A percentile compares a stretch with the other conserved stretches of the same genome.
Conservation (phyloP, 2,797 vertebrate genomes). For the Cossypha polioptera region DNA sequence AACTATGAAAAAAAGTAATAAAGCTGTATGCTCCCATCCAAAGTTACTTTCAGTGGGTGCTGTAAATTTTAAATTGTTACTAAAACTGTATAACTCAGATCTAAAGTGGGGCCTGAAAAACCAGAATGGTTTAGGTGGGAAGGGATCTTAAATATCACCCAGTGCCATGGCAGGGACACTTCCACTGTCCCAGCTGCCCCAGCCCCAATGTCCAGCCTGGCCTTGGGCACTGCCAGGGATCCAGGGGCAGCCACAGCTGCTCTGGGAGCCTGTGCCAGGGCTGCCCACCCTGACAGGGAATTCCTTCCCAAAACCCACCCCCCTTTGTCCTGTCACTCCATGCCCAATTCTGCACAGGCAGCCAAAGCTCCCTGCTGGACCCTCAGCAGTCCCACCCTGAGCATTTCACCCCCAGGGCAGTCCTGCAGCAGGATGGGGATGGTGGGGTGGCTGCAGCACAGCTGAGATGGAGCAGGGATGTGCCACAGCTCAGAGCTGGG, state of each 20-base stretch:
- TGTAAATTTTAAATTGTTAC: background rate
- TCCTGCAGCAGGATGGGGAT: rapidly evolving
- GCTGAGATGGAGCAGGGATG: background rate
- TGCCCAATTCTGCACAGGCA: rapidly evolving
- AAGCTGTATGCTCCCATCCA: background rate
- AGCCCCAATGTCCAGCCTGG: background rate
- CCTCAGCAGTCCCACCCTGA: background rate
- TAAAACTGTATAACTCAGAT: background rate
- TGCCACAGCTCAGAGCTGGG: background rate
- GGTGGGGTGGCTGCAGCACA: rapidly evolving
- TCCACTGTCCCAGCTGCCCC: background rate
- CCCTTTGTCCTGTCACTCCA: background rate
- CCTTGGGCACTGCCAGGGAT: background rate
- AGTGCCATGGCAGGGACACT: background rate
- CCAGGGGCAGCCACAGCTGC: background rate
- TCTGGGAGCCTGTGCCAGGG: background rate
- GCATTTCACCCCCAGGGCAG: rapidly evolving
- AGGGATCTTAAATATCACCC: rapidly evolving
- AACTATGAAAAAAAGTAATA: background rate
- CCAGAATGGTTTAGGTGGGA: background rate
- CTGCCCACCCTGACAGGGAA: rapidly evolving
- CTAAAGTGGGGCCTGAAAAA: background rate
- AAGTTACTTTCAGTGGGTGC: background rate
- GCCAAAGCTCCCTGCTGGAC: background rate
- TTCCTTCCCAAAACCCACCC: background rate